phyloP scores from a whole-genome alignment of 1,140 invertebrate species.

The Micrasema longulum region DNA sequence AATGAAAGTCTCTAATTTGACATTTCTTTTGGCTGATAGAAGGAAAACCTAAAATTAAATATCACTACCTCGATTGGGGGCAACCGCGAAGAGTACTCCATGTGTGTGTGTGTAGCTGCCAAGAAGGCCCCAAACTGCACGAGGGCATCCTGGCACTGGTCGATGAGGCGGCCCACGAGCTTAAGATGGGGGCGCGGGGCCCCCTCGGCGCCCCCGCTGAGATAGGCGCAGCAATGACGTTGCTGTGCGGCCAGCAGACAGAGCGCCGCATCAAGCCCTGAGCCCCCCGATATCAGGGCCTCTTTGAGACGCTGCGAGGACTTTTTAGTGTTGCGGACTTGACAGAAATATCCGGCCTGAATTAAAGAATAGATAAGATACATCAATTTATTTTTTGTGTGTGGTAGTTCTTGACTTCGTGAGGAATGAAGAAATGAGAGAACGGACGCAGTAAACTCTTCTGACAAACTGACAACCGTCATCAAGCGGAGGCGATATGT shows the following conservation, averaged over 20 bases:
- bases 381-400: no score
- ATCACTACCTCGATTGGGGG: slow-evolving; percentile 78
- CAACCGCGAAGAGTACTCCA: slow-evolving; percentile 92
- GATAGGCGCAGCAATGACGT: slow-evolving; percentile 85
- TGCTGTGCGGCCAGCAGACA: slow-evolving; percentile 97
- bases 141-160: slow-evolving; percentile 97
- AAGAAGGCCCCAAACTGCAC: slow-evolving; percentile 98
- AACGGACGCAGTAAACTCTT: no score
- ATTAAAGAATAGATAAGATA: no score
- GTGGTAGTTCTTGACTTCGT: no score
- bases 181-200: slow-evolving; percentile 92
- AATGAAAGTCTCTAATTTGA: no score
- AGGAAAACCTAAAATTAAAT: no score
- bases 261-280: slow-evolving; percentile 92
- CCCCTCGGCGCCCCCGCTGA: slow-evolving; percentile 69
- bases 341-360: slow-evolving; percentile 90
- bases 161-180: slow-evolving; percentile 84
- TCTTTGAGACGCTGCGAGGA: slow-evolving; percentile 97
- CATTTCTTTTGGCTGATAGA: no score
- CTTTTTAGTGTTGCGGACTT: slow-evolving; percentile 96
- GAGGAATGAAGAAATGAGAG: no score
- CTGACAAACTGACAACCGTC: no score
- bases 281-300: slow-evolving; percentile 81
- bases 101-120: slow-evolving; percentile 90
- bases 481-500: no score